Evolutionary conservation across 2,888 invertebrate genomes (phyloP).

Genomic region (Hecatera dysodea): DNA sequence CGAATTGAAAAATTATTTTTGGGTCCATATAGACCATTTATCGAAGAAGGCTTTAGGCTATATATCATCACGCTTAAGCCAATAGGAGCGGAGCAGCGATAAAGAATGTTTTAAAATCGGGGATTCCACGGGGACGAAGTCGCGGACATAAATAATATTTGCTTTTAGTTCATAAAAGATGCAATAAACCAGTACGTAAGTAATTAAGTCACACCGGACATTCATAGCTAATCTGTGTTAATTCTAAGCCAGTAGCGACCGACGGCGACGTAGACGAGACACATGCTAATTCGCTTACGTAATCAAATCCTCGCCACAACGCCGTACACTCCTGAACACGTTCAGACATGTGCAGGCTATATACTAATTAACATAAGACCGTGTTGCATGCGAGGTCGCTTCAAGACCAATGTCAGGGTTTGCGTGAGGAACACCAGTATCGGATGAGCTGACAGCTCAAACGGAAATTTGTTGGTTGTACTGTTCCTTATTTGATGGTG

Average conservation of each 20-base stretch:
- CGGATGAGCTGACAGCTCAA: conserved; percentile 28
- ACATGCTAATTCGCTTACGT: conserved; percentile 24
- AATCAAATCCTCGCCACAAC: conserved; percentile 30
- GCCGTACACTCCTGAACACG: background rate
- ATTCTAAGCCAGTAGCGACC: background rate
- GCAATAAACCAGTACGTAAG: background rate
- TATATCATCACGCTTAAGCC: too few relatives aligned
- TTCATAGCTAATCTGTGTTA: conserved; percentile 1
- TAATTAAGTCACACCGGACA: background rate
- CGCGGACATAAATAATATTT: too few relatives aligned
- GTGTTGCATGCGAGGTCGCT: conserved; percentile 46
- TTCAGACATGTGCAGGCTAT: conserved; percentile 10
- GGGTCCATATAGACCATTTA: too few relatives aligned
- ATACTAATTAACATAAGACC: conserved; percentile 53
- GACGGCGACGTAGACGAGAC: background rate
- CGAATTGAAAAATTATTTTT: too few relatives aligned
- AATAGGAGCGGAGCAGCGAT: too few relatives aligned
- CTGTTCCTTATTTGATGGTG: conserved; percentile 1
- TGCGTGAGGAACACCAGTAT: conserved; percentile 43
- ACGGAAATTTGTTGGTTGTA: conserved; percentile 23
- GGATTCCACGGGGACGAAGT: too few relatives aligned
- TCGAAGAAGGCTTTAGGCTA: too few relatives aligned
- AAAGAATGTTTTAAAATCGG: too few relatives aligned
- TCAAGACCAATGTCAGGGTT: conserved; percentile 61
- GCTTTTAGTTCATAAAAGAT: background rate